Percentiles rank a stretch among this genome's conserved stretches.
These are phyloP conservation scores for Loriculus beryllinus DNA, from an alignment of 2,797 vertebrate species.

Conservation along the genomic window DNA sequence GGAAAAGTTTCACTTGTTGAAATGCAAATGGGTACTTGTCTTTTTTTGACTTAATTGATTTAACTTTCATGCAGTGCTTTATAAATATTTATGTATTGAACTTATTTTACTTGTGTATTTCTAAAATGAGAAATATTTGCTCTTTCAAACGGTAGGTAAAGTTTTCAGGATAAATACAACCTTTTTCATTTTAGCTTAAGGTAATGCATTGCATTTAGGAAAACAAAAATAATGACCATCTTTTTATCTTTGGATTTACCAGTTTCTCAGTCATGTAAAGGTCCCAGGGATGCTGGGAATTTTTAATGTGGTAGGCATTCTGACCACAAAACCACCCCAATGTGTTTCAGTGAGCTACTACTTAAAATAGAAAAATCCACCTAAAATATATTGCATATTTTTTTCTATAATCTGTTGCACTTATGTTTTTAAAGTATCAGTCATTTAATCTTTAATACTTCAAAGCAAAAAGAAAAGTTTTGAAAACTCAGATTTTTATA, in stretches of 20 bases:
- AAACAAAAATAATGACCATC: background rate
- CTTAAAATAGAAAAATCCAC: background rate
- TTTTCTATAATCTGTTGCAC: background rate
- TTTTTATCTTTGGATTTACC: background rate
- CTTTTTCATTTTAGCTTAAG: background rate
- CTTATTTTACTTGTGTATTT: background rate
- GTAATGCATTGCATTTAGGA: background rate
- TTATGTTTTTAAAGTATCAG: background rate
- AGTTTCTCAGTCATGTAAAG: background rate
- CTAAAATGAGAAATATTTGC: background rate
- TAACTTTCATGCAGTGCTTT: slow-evolving; percentile 44
- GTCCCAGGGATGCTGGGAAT: background rate
- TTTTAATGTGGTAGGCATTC: background rate
- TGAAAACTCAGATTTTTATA: background rate
- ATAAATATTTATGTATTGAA: slow-evolving; percentile 65
- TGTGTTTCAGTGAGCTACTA: background rate
- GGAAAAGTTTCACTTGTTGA: slow-evolving; percentile 62
- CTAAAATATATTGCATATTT: background rate
- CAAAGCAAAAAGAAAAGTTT: background rate
- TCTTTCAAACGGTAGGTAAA: background rate
- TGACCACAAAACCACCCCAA: background rate
- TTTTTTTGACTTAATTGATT: slow-evolving; percentile 62
- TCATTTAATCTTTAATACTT: slow-evolving; percentile 7
- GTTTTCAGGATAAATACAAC: background rate
- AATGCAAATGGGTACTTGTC: slow-evolving; percentile 23